Evolutionary conservation across 2,888 invertebrate genomes (phyloP), one percentile per base, ranked within the genome.

Genomic region (Drosophila neotestacea): DNA sequence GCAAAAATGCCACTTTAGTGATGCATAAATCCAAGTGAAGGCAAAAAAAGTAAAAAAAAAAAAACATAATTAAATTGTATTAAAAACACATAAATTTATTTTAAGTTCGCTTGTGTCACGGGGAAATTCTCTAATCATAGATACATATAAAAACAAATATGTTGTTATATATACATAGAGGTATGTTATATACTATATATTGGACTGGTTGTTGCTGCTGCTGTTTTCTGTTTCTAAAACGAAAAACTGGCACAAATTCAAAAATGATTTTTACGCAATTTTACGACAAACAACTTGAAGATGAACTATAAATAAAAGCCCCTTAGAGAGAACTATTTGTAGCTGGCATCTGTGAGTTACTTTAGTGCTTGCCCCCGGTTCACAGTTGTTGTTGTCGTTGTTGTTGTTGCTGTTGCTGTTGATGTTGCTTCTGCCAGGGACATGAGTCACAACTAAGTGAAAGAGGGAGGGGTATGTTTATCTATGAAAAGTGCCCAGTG

Each of bases 191-290:
- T 63, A 63, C 42, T 16, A 64, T 32, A 4, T 47, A 63, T 76
- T 72, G 71, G 51, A 44, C 28, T 27, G 60, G 38, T 67, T 52
- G 74, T 59, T 46, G 78, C 67, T 67, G 61, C 32, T 36, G 36
- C 28, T 11, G 41, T 10, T 46, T 62, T 68, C 42, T 48, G 77
- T 60, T 69, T 80, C 50, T 67, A 56, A 75, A 44, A 63, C 41
- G 44, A 70, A 81, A 86, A 86, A 75, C 89, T 85, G 85, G 89
- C 85, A 85, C 89, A 85, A 85, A 85, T 89, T 85, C 85, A 85
- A 85, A 85, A 88, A 82, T 79, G 75, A 75, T 79, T 87, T 85
- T 85, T 89, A 89, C 85, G 85, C 89, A 85, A 85, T 89, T 89
- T 82, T 71, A 87, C 89, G 87, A 88, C 82, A 87, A 86, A 81